Base-by-base conservation (phyloP, 1,140 invertebrate genomes). In the Brachionus calyciflorus region DNA sequence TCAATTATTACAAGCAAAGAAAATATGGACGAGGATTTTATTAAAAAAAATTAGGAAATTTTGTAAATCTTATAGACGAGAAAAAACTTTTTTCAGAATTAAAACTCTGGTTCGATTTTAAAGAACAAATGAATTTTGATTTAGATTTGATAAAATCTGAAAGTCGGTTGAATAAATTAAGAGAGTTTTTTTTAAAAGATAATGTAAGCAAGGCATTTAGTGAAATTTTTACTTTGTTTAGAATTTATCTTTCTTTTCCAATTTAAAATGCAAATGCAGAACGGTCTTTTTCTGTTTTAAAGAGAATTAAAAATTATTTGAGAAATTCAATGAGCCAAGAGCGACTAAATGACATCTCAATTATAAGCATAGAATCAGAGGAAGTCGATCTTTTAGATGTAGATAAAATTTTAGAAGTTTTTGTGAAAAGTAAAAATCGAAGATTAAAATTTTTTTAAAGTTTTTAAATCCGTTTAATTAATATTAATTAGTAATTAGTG, bases 241-340 rank as follows among this genome's bases (percentile, higher is more conserved):
- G 44, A 65, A 65, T 65, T 26, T 46, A 44, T 65, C 24, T 46
- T n/a, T 44, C 60, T 44, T 21, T 65, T 44, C 60, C 60, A 44
- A 28, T 65, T 14, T 44, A 17, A 17, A 30, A 24, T 41, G 19
- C 37, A 44, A 26, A 40, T 44, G 21, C 37, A 26, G 60, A 65
- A 41, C 21, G 60, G 14, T 44, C 37, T 19, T 65, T 65, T 44
- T 65, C 60, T 17, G 21, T 7, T 21, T 44, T 46, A 65, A 65
- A 28, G 24, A 40, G 60, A 44, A 26, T 65, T 14, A 65, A 65
- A 41, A 65, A 37, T 24, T 65, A 41, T 21, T 24, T 65, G 21
- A 65, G 60, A 65, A 65, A 65, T 65, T 26, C 37, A 14, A 65
- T 65, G 60, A 46, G 60, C 24, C 37, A 65, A 65, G 37, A 65